Evolutionary conservation across 2,797 vertebrate genomes (phyloP), one percentile per base, ranked within the genome.

Genomic region (Botia almorhae): DNA sequence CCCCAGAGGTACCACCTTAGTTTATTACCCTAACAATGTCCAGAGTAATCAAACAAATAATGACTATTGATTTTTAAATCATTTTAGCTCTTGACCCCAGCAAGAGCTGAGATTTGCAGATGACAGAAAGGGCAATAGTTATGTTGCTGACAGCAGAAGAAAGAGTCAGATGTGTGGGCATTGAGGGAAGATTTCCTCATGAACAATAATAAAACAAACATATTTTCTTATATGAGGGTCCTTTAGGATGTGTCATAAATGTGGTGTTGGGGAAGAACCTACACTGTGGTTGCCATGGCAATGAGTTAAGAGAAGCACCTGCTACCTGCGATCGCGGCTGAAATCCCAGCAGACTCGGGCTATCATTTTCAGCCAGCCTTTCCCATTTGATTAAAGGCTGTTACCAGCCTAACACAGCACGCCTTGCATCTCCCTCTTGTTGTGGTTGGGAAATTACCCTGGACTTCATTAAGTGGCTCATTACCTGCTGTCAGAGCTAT

Each of bases 381-480:
- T 71, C 80, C 48, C 80, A 65, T 67, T 84, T 81, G 77, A 84
- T 86, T 83, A 86, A 79, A 86, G 60, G 70, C 65, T 69, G 67
- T 81, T 78, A 69, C 4, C 19, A 53, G 33, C 26, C 76, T 76
- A 70, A 81, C 74, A 72, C 78, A 12, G 48, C 58, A 51, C 14
- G 26, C 39, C 53, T 70, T 74, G 53, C 71, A 21, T 72, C 68
- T 58, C 60, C 21, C 61, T 65, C 71, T 80, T 67, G 78, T 81
- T 81, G 67, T 81, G 68, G 71, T 74, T 78, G 65, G 48, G 11
- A 78, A 86, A 82, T 78, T 78, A 79, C 78, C 81, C 50, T 23
- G 56, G 81, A 84, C 81, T 86, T 84, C 78, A 76, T 86, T 81
- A 81, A 83, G 71, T 69, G 77, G 60, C 81, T 84, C 85, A 86